Conservation (phyloP, 2,113 vertebrate species). For the Gopherus flavomarginatus region DNA sequence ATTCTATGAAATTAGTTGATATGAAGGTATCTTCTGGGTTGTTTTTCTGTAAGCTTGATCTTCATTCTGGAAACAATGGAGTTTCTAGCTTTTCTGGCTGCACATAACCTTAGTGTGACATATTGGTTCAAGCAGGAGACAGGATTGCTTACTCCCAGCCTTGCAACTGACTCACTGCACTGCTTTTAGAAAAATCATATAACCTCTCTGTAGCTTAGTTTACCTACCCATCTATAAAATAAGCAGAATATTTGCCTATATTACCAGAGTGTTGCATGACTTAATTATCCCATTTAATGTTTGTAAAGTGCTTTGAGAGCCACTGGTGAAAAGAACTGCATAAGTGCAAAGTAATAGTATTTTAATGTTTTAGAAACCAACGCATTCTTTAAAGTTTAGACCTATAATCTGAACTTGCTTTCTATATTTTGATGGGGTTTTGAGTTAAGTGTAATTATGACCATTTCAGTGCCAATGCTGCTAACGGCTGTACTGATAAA, state of each 20-base stretch:
- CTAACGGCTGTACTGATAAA: not conserved
- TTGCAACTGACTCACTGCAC: not conserved
- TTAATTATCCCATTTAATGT: not conserved
- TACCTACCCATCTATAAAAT: not conserved
- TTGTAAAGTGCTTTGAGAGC: not conserved
- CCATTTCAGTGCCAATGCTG: not conserved
- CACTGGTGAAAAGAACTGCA: not conserved
- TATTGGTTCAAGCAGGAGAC: not conserved
- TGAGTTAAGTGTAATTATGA: not conserved
- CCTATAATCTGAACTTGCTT: not conserved
- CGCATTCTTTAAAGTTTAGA: not conserved
- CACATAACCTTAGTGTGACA: not conserved
- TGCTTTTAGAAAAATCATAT: not conserved
- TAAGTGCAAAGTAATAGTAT: not conserved
- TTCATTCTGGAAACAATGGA: not conserved
- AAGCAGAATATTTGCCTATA: not conserved
- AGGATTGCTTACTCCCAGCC: not conserved
- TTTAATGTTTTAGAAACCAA: not conserved
- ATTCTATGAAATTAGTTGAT: not conserved
- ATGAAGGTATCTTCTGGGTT: not conserved
- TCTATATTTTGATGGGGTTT: not conserved
- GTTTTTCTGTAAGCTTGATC: too few relatives aligned
- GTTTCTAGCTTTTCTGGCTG: not conserved
- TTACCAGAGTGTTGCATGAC: accelerated
- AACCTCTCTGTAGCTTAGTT: not conserved